These are phyloP conservation scores for Lithophane ornitopus DNA, from an alignment of 2,888 invertebrate species.

Conservation along the genomic window DNA sequence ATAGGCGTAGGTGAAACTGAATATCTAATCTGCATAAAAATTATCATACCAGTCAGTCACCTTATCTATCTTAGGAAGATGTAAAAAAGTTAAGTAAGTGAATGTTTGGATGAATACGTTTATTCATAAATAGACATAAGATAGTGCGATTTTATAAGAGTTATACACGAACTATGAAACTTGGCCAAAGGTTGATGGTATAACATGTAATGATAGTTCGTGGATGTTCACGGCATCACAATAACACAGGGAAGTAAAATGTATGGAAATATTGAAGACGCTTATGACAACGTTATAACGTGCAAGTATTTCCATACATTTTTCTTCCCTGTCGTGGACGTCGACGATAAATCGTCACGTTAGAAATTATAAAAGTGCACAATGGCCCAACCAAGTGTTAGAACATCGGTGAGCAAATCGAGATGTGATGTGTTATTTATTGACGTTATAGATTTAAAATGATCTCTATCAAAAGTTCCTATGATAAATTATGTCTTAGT, in stretches of 20 bases:
- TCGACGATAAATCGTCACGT: neutral
- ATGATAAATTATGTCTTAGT: neutral
- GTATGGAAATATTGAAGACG: no score
- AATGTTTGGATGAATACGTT: constrained; percentile 37
- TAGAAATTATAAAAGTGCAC: neutral
- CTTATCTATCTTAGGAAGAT: constrained; percentile 33
- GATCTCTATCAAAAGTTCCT: neutral
- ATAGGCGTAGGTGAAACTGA: constrained; percentile 56
- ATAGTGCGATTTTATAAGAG: constrained; percentile 26
- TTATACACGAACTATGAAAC: constrained; percentile 49
- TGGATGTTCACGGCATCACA: no score
- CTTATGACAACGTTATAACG: no score
- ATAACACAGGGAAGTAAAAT: no score
- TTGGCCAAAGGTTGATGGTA: constrained; percentile 28
- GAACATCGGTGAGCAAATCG: neutral
- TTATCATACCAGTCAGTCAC: constrained; percentile 46
- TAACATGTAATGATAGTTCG: neutral
- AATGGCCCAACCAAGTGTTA: neutral
- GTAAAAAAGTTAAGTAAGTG: constrained; percentile 41
- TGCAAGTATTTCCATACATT: no score
- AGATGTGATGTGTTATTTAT: neutral
- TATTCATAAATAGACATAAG: constrained; percentile 18
- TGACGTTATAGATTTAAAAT: neutral
- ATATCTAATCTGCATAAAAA: constrained; percentile 54
- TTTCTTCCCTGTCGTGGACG: neutral